Evolutionary conservation across 2,888 invertebrate genomes (phyloP).

Genomic region (Erebia epiphron): DNA sequence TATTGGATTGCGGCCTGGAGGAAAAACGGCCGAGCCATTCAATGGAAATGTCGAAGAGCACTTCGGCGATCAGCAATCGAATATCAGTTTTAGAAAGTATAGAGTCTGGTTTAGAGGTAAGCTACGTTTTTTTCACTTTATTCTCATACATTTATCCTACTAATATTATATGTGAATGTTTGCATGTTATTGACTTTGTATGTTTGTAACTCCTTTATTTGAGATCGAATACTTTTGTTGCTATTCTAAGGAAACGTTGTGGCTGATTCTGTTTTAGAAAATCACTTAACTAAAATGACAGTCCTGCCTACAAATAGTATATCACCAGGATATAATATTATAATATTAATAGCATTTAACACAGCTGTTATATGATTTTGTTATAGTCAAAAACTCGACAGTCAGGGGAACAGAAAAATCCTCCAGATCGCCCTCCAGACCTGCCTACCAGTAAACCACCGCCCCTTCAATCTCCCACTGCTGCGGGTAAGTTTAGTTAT

Average conservation of each 20-base stretch:
- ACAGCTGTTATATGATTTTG: constrained; percentile 5
- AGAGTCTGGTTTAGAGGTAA: constrained; percentile 50
- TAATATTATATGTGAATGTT: too few relatives aligned
- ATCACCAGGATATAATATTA: too few relatives aligned
- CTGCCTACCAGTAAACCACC: constrained; percentile 46
- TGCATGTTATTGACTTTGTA: too few relatives aligned
- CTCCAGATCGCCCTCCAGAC: constrained; percentile 44
- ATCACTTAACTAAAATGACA: too few relatives aligned
- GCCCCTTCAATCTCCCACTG: constrained; percentile 69
- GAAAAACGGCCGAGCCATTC: constrained; percentile 71
- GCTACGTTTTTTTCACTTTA: background rate
- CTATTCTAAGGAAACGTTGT: too few relatives aligned
- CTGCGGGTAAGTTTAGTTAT: constrained; percentile 54
- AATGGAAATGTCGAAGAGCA: constrained; percentile 81
- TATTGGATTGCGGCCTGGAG: constrained; percentile 71
- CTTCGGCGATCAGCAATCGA: constrained; percentile 75
- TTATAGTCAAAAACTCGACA: constrained; percentile 66
- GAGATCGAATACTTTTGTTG: too few relatives aligned
- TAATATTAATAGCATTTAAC: background rate
- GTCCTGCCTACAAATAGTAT: too few relatives aligned
- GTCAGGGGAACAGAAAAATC: constrained; percentile 58
- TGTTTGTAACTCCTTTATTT: too few relatives aligned
- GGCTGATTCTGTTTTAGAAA: too few relatives aligned
- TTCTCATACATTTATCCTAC: background rate
- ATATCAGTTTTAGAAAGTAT: constrained; percentile 71